Base-by-base conservation (phyloP, 2,888 invertebrate genomes). In the Drosophila longiperda region DNA sequence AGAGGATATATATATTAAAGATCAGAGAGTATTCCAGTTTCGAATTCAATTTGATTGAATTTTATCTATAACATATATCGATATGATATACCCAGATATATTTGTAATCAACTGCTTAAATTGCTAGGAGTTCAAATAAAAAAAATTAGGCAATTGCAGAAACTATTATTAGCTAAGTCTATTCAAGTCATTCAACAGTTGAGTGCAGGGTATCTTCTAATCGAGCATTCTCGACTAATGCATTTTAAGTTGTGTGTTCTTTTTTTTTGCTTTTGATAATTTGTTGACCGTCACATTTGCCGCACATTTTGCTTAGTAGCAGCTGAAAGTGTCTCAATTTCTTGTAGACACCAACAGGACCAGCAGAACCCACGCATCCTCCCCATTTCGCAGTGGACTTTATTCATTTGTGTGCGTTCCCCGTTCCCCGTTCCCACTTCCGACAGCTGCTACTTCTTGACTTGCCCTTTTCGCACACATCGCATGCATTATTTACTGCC, bases 231-330 rank as follows among this genome's bases (percentile, higher is more conserved):
- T 36, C 15, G 15, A 49, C 53, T 34, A 57, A 57, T 60, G 5
- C 20, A 7, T 15, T 45, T 7, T 20, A 12, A n/a, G 20, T 15
- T 61, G 49, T 32, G 9, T 48, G 34, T 59, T 32, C 26, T 38
- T 57, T 38, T 45, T 57, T 52, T 32, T 61, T 66, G 62, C 63
- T 68, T 55, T 73, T 73, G 82, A 82, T 83, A 84, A 84, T 84
- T 84, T 89, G 87, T 89, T 87, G 84, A 83, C 89, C 83, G 84
- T 81, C 87, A 73, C 89, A 84, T 84, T 84, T 87, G 76, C 75
- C 82, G 84, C 84, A 74, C 84, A 83, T 83, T 87, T 81, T 66
- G 66, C 53, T 74, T 66, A 52, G 54, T 63, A 53, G 67, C 57
- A 70, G 45, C 72, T 61, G 66, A 45, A 77, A 74, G 77, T 57